Conservation (phyloP, 2,888 invertebrate species). For the Glyphotaelius pellucidus region DNA sequence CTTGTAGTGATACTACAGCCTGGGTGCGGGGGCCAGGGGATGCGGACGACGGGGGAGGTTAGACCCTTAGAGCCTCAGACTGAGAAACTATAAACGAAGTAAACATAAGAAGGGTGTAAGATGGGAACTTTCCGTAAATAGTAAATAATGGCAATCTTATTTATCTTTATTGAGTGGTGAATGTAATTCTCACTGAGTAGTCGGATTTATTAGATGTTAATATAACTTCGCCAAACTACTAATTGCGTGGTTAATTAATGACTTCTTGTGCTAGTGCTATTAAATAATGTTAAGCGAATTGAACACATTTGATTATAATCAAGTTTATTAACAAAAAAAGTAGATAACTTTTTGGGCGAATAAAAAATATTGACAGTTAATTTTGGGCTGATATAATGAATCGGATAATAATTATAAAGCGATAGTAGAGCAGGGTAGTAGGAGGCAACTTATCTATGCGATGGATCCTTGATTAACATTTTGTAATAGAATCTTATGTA, state of each 20-base stretch:
- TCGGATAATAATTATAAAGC: too few species aligned
- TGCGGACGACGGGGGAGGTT: background rate
- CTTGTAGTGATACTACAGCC: background rate
- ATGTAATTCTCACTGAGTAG: background rate
- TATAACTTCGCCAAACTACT: background rate
- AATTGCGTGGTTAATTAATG: background rate
- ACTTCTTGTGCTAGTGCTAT: too few species aligned
- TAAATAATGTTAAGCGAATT: too few species aligned
- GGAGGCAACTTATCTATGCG: too few species aligned
- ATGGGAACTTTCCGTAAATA: background rate
- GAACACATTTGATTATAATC: too few species aligned
- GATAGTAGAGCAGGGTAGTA: too few species aligned
- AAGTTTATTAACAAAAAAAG: too few species aligned
- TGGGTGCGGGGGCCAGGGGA: background rate
- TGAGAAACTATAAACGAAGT: background rate
- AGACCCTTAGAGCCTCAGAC: background rate
- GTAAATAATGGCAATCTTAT: background rate
- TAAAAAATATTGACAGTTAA: too few species aligned
- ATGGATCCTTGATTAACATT: too few species aligned
- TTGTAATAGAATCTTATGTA: too few species aligned
- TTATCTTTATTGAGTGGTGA: background rate
- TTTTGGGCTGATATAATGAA: too few species aligned
- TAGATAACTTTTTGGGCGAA: too few species aligned
- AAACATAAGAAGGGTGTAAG: background rate
- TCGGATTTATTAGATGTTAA: background rate